Percentiles rank a stretch among this genome's conserved stretches.
These are phyloP conservation scores for Therioaphis trifolii DNA, from an alignment of 2,888 invertebrate species.

Conservation along the genomic window DNA sequence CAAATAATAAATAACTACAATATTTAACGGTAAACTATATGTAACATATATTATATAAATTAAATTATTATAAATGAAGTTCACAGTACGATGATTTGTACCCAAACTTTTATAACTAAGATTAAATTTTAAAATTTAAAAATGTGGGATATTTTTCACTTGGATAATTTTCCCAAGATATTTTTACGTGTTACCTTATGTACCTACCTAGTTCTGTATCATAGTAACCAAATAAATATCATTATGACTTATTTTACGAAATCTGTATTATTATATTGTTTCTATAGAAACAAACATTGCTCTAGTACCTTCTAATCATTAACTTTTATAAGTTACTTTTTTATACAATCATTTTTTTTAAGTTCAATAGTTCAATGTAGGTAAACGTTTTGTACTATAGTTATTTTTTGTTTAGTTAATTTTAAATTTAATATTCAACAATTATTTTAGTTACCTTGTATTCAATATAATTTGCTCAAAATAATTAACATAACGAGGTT, in stretches of 20 bases:
- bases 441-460: too few species aligned
- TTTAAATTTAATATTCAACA: not conserved
- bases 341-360: constrained; percentile 19
- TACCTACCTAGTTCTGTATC: too few species aligned
- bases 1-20: too few species aligned
- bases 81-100: too few species aligned
- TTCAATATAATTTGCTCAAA: constrained; percentile 17
- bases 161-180: too few species aligned
- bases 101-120: too few species aligned
- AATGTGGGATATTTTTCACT: too few species aligned
- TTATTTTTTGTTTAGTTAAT: constrained; percentile 21
- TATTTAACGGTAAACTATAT: too few species aligned
- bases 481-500: not conserved
- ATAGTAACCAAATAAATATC: constrained; percentile 51
- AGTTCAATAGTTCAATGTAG: constrained; percentile 52
- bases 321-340: constrained; percentile 1
- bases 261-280: constrained; percentile 26
- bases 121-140: too few species aligned
- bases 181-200: too few species aligned
- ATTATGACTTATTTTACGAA: constrained; percentile 24
- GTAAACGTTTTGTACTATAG: not conserved
- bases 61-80: too few species aligned
- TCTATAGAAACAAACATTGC: constrained; percentile 40
- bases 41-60: too few species aligned
- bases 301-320: constrained; percentile 29